Conservation (phyloP, 2,113 vertebrate species). For the Camelus bactrianus region DNA sequence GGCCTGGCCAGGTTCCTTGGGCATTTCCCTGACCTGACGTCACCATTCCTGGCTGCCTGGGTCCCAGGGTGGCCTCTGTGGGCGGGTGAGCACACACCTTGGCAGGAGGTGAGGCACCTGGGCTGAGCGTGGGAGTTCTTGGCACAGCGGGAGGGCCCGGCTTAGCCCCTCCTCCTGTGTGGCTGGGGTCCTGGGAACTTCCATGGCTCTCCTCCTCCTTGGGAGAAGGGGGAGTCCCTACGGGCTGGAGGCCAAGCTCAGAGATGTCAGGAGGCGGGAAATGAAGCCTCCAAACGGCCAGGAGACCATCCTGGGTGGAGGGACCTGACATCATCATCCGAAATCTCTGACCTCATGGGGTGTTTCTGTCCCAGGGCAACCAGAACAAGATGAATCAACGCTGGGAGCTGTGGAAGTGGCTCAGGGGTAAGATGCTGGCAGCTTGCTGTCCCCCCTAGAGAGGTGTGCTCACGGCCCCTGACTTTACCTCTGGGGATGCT, state of each 20-base stretch:
- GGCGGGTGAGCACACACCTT: conserved; percentile 55
- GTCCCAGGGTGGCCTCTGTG: conserved; percentile 59
- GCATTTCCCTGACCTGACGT: conserved; percentile 40
- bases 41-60: conserved; percentile 65
- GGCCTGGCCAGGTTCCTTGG: neutral
- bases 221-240: neutral
- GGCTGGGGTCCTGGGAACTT: neutral
- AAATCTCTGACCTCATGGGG: conserved; percentile 51
- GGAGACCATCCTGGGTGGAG: neutral
- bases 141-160: neutral
- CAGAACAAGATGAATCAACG: rapidly evolving
- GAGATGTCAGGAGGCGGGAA: neutral
- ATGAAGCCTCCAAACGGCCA: neutral
- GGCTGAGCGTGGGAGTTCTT: neutral
- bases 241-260: neutral
- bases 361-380: neutral
- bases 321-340: neutral
- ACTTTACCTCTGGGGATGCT: no score
- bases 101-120: conserved; percentile 11
- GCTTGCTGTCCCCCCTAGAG: rapidly evolving
- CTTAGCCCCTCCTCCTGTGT: neutral
- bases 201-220: neutral
- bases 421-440: rapidly evolving
- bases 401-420: neutral
- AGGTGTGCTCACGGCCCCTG: neutral